Conservation (phyloP, 2,888 invertebrate species). For the Petrolisthes cinctipes region DNA sequence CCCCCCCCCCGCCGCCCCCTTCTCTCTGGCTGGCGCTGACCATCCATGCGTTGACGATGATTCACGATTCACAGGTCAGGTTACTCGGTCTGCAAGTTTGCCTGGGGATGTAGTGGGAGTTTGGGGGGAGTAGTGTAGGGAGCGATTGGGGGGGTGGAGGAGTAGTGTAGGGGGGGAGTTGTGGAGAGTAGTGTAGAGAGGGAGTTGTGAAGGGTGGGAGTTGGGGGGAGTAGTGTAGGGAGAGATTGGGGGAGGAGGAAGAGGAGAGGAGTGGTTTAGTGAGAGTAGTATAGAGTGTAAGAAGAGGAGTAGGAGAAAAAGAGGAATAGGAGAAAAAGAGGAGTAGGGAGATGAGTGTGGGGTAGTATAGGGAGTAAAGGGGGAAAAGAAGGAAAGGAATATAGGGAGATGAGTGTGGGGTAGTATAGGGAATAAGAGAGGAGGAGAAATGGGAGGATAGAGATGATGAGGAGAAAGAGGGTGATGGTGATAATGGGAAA, state of each 20-base stretch:
- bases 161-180: neutral
- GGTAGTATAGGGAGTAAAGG: neutral
- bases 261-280: neutral
- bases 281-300: neutral
- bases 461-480: too few species aligned
- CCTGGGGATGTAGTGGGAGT: neutral
- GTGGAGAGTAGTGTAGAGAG: neutral
- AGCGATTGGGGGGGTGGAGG: neutral
- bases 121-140: neutral
- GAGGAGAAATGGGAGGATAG: neutral
- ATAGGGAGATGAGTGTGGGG: neutral
- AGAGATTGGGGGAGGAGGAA: neutral
- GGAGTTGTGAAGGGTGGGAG: neutral
- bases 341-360: neutral
- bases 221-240: neutral
- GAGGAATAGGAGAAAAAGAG: neutral
- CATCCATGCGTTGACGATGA: conserved; percentile 35
- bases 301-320: neutral
- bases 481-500: too few species aligned
- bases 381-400: too few species aligned
- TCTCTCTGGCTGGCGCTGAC: conserved; percentile 13
- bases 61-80: conserved; percentile 6
- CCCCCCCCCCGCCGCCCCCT: neutral
- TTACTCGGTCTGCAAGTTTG: conserved; percentile 1
- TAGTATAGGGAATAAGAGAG: neutral